These are phyloP conservation scores for Coccyzus lansbergi DNA, from an alignment of 2,797 vertebrate genomes.

Conservation along the genomic window DNA sequence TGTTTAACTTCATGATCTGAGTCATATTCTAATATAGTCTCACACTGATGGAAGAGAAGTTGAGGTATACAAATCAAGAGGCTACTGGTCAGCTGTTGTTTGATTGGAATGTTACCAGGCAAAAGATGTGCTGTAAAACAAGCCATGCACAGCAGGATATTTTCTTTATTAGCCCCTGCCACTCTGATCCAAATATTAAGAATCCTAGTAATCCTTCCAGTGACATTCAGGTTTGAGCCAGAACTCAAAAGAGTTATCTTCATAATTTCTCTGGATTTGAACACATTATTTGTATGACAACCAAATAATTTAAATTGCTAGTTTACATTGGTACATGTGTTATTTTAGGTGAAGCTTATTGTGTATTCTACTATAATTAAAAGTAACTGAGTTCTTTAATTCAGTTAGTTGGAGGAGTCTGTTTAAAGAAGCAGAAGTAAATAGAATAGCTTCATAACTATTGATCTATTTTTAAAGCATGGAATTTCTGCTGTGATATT, in stretches of 20 bases:
- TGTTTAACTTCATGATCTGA: not conserved
- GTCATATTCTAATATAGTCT: not conserved
- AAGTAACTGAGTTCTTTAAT: not conserved
- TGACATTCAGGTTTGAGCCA: not conserved
- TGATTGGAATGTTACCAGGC: not conserved
- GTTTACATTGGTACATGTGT: not conserved
- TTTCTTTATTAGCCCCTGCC: not conserved
- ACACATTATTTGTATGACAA: not conserved
- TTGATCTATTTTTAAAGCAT: not conserved
- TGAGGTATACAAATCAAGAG: not conserved
- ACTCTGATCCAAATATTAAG: not conserved
- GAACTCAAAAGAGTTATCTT: not conserved
- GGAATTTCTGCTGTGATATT: not conserved
- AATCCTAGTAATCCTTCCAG: not conserved
- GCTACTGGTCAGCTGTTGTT: not conserved
- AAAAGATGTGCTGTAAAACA: not conserved
- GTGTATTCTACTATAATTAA: not conserved
- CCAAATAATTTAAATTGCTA: not conserved
- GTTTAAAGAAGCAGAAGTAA: not conserved
- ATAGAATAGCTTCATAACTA: not conserved
- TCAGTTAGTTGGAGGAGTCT: not conserved
- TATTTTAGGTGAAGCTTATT: not conserved
- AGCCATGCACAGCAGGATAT: not conserved
- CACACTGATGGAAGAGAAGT: not conserved
- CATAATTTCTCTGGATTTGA: not conserved